Evolutionary conservation across 2,113 vertebrate species (phyloP).

Genomic region (Monopterus albus): DNA sequence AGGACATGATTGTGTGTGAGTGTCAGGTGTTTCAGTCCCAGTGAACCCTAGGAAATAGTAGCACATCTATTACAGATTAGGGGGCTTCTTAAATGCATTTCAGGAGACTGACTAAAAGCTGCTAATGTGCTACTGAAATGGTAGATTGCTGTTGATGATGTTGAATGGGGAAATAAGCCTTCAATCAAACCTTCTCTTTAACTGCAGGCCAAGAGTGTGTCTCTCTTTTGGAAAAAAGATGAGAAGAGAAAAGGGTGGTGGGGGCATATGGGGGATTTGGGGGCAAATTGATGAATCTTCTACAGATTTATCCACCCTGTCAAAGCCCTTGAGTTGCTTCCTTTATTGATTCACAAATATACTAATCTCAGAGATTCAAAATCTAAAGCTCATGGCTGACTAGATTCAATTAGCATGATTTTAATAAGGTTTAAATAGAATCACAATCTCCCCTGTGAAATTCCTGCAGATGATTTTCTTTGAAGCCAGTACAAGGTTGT

Average conservation of each 20-base stretch:
- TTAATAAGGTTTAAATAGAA: slow-evolving; percentile 46
- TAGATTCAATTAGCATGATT: slow-evolving; percentile 44
- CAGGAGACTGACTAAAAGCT: slow-evolving; percentile 50
- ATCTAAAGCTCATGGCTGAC: slow-evolving; percentile 30
- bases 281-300: slow-evolving; percentile 37
- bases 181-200: slow-evolving; percentile 41
- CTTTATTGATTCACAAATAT: slow-evolving; percentile 55
- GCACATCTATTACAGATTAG: slow-evolving; percentile 64
- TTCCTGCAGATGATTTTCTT: slow-evolving; percentile 24
- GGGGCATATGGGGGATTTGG: too few species aligned
- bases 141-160: slow-evolving; percentile 54
- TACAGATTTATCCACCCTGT: slow-evolving; percentile 34
- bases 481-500: slow-evolving; percentile 26
- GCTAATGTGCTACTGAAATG: slow-evolving; percentile 62
- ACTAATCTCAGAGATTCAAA: slow-evolving; percentile 39
- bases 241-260: not conserved
- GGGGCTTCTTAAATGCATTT: slow-evolving; percentile 64
- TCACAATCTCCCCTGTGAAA: slow-evolving; percentile 27
- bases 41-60: slow-evolving; percentile 41
- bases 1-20: slow-evolving; percentile 11
- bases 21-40: too few species aligned
- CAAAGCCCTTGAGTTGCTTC: slow-evolving; percentile 32
- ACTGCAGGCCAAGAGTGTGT: slow-evolving; percentile 13
- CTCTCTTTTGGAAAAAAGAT: slow-evolving; percentile 19
- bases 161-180: slow-evolving; percentile 49